A percentile compares a stretch with the other conserved stretches of the same genome.
Evolutionary conservation across 2,113 vertebrate species (phyloP).

Genomic region (Brachypteracias leptosomus): DNA sequence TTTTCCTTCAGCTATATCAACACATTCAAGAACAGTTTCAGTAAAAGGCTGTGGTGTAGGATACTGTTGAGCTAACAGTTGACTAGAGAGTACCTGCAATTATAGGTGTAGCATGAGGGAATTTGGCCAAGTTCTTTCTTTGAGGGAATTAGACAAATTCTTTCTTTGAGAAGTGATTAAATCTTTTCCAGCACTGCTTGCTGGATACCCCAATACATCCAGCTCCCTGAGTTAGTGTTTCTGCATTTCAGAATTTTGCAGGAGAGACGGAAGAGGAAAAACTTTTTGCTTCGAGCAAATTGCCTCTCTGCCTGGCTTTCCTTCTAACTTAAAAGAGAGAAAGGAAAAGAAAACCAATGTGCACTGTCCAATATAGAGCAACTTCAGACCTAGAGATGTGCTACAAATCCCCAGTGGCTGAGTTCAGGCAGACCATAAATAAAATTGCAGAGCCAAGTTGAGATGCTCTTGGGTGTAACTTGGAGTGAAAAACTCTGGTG

Average conservation of each 20-base stretch:
- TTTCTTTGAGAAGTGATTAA: neutral
- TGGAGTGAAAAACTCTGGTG: slow-evolving; percentile 4
- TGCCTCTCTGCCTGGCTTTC: neutral
- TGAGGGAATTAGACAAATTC: neutral
- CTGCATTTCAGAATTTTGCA: neutral
- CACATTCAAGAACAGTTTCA: neutral
- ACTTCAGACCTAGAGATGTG: neutral
- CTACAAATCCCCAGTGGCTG: slow-evolving; percentile 36
- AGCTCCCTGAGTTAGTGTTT: neutral
- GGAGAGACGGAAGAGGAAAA: neutral
- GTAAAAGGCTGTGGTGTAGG: neutral
- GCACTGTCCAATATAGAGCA: neutral
- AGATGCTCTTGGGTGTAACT: slow-evolving; percentile 41
- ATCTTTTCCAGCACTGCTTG: neutral
- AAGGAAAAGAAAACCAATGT: neutral
- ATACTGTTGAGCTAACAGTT: neutral
- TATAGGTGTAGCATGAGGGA: neutral
- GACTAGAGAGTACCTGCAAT: neutral
- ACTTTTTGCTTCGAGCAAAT: neutral
- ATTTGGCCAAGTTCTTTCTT: neutral
- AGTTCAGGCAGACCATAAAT: slow-evolving; percentile 32
- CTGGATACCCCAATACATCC: neutral
- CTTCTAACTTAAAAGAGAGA: neutral
- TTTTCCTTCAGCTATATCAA: neutral
- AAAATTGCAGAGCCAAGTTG: slow-evolving; percentile 8